Conservation (phyloP, 2,113 vertebrate genomes). For the Tachuris rubrigastra region DNA sequence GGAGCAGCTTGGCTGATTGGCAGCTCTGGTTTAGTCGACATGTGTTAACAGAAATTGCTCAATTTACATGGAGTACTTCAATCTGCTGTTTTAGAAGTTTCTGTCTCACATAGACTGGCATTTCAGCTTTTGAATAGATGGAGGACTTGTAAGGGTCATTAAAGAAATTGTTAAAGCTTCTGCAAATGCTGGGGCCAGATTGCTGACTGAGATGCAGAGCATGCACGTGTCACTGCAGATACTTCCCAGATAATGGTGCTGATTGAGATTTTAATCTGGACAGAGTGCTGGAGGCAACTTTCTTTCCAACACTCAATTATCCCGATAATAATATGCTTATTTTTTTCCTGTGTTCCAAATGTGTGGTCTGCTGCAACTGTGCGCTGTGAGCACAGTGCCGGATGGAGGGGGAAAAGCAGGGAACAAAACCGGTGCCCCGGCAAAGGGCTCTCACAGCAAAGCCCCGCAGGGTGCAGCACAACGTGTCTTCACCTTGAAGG, state of each 20-base stretch:
- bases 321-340: constrained; percentile 25
- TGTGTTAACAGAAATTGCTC: constrained; percentile 59
- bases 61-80: constrained; percentile 53
- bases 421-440: not conserved
- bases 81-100: constrained; percentile 57
- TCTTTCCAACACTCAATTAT: constrained; percentile 48
- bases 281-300: constrained; percentile 6
- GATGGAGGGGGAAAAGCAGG: not conserved
- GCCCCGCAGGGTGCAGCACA: not conserved
- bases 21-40: constrained; percentile 46
- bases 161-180: constrained; percentile 58
- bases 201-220: constrained; percentile 36
- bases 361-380: constrained; percentile 39
- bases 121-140: constrained; percentile 47
- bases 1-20: constrained; percentile 59
- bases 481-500: not conserved
- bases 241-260: constrained; percentile 53
- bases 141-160: constrained; percentile 58
- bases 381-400: not conserved
- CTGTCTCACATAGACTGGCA: constrained; percentile 2
- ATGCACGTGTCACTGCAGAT: constrained; percentile 51
- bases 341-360: not conserved
- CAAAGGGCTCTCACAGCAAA: not conserved
- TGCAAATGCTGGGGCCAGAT: constrained; percentile 42
- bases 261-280: constrained; percentile 63